phyloP scores from a whole-genome alignment of 2,888 invertebrate species.

The Tupiocoris notatus region DNA sequence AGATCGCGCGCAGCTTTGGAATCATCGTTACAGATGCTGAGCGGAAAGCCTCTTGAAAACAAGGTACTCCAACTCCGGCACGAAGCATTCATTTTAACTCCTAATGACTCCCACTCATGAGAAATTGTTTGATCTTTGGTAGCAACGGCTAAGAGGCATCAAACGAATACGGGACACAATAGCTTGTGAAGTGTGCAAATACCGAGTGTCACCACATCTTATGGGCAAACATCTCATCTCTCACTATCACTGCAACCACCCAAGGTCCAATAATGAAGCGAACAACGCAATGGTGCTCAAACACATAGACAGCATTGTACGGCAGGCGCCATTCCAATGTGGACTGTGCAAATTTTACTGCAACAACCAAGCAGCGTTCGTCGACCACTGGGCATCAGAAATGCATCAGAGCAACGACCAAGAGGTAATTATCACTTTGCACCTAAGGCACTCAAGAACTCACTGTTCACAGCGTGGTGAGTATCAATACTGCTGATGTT shows the following conservation, averaged over 20 bases:
- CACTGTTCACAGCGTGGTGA: too few relatives aligned
- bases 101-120: too few relatives aligned
- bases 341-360: conserved; percentile 80
- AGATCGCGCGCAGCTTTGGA: conserved; percentile 20
- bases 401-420: conserved; percentile 60
- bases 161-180: conserved; percentile 51
- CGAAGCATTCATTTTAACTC: too few relatives aligned
- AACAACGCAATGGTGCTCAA: conserved; percentile 67
- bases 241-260: conserved; percentile 77
- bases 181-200: conserved; percentile 70
- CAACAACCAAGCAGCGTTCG: conserved; percentile 69
- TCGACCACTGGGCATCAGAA: conserved; percentile 71
- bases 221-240: conserved; percentile 85
- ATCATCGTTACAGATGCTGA: conserved; percentile 10
- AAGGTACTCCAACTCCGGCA: too few relatives aligned
- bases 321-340: conserved; percentile 83
- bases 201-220: conserved; percentile 65
- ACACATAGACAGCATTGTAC: conserved; percentile 74
- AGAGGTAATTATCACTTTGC: conserved; percentile 51
- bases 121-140: too few relatives aligned
- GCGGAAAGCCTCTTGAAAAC: neutral
- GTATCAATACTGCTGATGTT: neutral
- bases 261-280: conserved; percentile 58
- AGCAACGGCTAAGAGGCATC: neutral
- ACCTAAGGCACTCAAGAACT: too few relatives aligned